Base-by-base conservation (phyloP, 2,797 vertebrate species). In the Sus cebifrons region DNA sequence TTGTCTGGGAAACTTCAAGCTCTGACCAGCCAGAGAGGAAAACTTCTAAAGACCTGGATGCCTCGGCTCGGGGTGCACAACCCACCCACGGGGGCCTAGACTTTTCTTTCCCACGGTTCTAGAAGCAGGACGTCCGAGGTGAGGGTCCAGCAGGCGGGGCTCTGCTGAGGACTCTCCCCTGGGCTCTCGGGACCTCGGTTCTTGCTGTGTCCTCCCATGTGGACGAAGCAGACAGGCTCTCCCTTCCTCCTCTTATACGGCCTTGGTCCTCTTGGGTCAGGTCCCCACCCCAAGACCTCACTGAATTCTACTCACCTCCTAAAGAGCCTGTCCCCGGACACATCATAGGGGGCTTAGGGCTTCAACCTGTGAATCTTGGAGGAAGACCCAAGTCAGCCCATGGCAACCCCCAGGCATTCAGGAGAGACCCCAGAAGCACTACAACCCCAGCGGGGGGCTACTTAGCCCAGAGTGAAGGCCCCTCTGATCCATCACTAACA, bases 51-150 rank as follows among this genome's bases (percentile, higher is more conserved):
- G 14, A 3, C 12, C 6, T 27, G 40, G 4, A 3, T 18, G 6
- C 5, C 1, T 20, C 60, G 5, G 62, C 32, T 29, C 0, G 0
- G 85, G 62, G 16, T 5, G 14, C 6, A 0, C 0, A 5, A 15
- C 36, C 36, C 36, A 36, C 36, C 36, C 36, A 36, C 36, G 36
- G 36, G 36, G 36, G 36, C 36, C 36, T 36, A 36, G 36, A 36
- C 36, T 36, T 4, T 21, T 5, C 11, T 40, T 67, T 3, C 29
- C 14, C 29, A 4, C 2, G 0, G 29, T 25, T 60, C 75, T 32
- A 32, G 36, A 32, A 20, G 36, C 17, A 2, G 36, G 75, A 58
- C 9, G 49, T 12, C 62, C 2, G 10, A 52, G 77, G 11, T 25
- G 49, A 0, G 14, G 13, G 8, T 21, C 25, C 40, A 1, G n/a